A percentile compares a stretch with the other conserved stretches of the same genome.
phyloP scores from a whole-genome alignment of 64 coral and sea anemone genomes.

The Platygyra sinensis region DNA sequence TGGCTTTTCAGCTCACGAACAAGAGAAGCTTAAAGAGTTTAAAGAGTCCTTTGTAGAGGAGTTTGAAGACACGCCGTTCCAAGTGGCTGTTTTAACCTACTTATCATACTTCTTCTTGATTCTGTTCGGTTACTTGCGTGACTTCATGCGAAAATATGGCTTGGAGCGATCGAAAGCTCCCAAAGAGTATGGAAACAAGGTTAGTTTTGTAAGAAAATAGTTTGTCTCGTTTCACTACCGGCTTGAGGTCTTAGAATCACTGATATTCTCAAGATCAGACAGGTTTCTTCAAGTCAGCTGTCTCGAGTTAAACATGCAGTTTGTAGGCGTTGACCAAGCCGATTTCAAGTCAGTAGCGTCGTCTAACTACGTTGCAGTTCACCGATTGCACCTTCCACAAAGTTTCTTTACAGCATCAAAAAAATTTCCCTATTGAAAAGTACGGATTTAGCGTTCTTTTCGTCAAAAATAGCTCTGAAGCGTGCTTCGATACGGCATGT shows the following conservation, averaged over 20 bases:
- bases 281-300: constrained; percentile 1
- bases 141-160: constrained; percentile 96
- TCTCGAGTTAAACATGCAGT: background rate
- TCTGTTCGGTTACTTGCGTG: constrained; percentile 94
- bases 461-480: background rate
- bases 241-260: background rate
- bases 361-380: background rate
- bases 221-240: background rate
- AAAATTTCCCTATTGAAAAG: background rate
- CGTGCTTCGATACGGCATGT: background rate
- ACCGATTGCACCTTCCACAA: background rate
- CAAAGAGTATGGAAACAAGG: constrained; percentile 85
- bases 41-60: constrained; percentile 61
- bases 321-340: constrained; percentile 33
- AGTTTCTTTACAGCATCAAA: background rate
- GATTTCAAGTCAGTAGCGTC: background rate
- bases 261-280: background rate
- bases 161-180: constrained; percentile 91
- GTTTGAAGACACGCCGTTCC: constrained; percentile 93
- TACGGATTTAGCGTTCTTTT: background rate
- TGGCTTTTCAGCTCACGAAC: constrained; percentile 11
- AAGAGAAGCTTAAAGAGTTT: constrained; percentile 34
- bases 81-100: constrained; percentile 96
- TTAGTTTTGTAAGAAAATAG: constrained; percentile 9
- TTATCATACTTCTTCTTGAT: constrained; percentile 86